phyloP scores from a whole-genome alignment of 2,113 vertebrate species.

The Macrotus californicus region DNA sequence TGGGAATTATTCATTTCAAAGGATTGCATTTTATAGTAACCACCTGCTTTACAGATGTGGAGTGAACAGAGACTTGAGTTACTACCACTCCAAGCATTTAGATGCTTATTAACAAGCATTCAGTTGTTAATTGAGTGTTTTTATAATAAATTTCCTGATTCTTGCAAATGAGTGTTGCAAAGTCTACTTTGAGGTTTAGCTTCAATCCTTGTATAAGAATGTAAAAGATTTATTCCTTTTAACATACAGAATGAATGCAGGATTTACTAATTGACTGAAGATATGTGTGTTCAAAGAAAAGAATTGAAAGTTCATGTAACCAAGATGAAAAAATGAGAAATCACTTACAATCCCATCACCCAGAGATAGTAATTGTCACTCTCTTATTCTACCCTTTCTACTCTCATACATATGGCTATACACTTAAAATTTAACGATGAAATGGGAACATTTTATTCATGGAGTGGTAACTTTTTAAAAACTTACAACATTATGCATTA shows the following conservation, averaged over 20 bases:
- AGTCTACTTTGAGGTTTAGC: not conserved
- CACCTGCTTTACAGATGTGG: not conserved
- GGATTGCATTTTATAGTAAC: slow-evolving; percentile 11
- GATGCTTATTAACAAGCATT: not conserved
- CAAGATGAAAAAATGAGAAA: slow-evolving; percentile 31
- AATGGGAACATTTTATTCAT: not conserved
- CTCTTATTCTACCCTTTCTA: not conserved
- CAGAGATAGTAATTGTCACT: not conserved
- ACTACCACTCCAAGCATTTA: not conserved
- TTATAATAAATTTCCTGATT: not conserved
- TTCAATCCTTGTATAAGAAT: not conserved
- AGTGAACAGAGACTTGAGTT: not conserved
- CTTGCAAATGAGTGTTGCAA: not conserved
- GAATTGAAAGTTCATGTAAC: not conserved
- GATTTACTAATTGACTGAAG: slow-evolving; percentile 8
- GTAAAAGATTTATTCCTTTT: not conserved
- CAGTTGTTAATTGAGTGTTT: not conserved
- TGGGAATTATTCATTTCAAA: not conserved
- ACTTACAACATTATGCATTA: not conserved
- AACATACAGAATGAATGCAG: not conserved
- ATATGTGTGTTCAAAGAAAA: not conserved
- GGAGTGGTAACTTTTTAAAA: not conserved
- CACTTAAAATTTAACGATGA: not conserved
- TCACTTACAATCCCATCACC: not conserved
- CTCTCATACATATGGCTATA: not conserved